Base-by-base conservation (phyloP, 2,888 invertebrate species). In the Luperina testacea region DNA sequence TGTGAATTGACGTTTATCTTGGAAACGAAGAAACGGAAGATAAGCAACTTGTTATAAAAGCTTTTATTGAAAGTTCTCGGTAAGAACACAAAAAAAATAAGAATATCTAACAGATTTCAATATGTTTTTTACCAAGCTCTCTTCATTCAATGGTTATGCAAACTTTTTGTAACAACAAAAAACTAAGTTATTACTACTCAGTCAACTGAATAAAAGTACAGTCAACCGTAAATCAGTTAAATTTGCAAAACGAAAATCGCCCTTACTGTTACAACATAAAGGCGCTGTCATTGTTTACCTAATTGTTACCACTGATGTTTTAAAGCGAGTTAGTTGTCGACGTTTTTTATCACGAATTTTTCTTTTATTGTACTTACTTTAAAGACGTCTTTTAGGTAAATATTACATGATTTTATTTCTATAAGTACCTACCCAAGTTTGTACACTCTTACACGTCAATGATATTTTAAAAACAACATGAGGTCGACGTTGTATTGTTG, bases 1-100 rank as follows among this genome's bases (percentile, higher is more conserved):
- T 90, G 83, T 88, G 89, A 91, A 92, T 90, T 91, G 90, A 87
- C 92, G 91, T 94, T 93, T 92, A 89, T 92, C 92, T 92, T 92
- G 81, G 86, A 85, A 83, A 79, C 83, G 85, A 88, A 91, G 91
- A 90, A 91, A 90, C 90, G 86, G 88, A 89, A 94, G 92, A 93
- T 90, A 93, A 94, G 94, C 90, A 94, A 90, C 84, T 90, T 90
- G 88, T 87, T 88, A 83, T 80, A 87, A 89, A 92, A 91, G 88
- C 90, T 92, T 92, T 92, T 88, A 90, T 89, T 86, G 82, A 86
- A 92, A 84, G 83, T 84, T 83, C 24, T 70, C 69, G 48, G 32
- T 53, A 73, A 61, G 78, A 71, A 59, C 61, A n/a, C 53, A 13
- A 42, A 38, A 67, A 20, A 51, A 32, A 17, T 17, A 51, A 8